Evolutionary conservation across 2,113 vertebrate genomes (phyloP).

Genomic region (Peromyscus polionotus): DNA sequence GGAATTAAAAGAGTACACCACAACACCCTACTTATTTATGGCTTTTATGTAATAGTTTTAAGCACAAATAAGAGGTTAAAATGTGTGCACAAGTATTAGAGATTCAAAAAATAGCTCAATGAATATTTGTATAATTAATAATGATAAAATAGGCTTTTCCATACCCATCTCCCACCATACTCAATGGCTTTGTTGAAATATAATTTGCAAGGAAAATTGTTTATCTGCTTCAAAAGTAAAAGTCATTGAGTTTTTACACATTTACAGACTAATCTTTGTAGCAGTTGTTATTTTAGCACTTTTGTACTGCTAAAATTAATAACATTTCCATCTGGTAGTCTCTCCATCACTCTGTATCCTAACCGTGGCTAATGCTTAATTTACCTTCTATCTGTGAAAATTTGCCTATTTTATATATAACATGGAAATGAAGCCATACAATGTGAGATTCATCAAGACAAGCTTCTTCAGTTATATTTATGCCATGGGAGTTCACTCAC

Average conservation of each 20-base stretch:
- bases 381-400: background rate
- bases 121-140: background rate
- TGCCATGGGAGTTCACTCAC: background rate
- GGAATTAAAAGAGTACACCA: too few relatives aligned
- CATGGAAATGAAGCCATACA: background rate
- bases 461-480: background rate
- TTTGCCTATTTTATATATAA: background rate
- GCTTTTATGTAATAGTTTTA: conserved; percentile 37
- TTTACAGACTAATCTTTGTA: background rate
- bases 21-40: too few relatives aligned
- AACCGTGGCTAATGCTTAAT: background rate
- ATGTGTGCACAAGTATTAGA: background rate
- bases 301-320: background rate
- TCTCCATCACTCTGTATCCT: too few relatives aligned
- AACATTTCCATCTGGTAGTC: background rate
- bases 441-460: background rate
- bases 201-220: background rate
- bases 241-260: background rate
- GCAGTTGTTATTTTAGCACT: background rate
- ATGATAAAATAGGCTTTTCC: background rate
- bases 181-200: background rate
- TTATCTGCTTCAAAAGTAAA: background rate
- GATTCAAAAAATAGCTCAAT: background rate
- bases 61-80: conserved; percentile 27
- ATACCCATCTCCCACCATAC: too few relatives aligned